A percentile compares a stretch with the other conserved stretches of the same genome.
Conservation (phyloP, 92 coral and sea anemone genomes). For the Nematostella vectensis region DNA sequence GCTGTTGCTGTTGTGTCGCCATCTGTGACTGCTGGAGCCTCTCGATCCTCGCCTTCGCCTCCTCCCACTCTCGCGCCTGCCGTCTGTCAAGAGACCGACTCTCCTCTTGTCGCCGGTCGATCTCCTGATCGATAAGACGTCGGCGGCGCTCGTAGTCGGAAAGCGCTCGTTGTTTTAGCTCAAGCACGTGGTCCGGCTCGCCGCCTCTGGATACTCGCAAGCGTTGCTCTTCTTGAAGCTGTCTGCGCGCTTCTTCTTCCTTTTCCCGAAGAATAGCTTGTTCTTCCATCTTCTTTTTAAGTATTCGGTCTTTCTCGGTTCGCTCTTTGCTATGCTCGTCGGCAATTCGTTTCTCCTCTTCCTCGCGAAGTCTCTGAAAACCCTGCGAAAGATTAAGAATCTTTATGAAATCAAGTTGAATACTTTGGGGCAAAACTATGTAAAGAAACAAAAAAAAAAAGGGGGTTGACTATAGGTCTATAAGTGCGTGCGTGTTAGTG, state of each 20-base stretch:
- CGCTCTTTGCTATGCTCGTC: slow-evolving; percentile 62
- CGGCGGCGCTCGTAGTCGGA: slow-evolving; percentile 76
- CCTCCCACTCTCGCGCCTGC: slow-evolving; percentile 20
- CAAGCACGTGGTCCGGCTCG: slow-evolving; percentile 60
- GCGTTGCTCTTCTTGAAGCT: slow-evolving; percentile 65
- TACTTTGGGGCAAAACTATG: too few species aligned
- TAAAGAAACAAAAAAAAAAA: too few species aligned
- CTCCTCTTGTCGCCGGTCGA: slow-evolving; percentile 50
- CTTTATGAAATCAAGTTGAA: too few species aligned
- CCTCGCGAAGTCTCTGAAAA: slow-evolving; percentile 10
- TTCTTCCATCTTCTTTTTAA: slow-evolving; percentile 57
- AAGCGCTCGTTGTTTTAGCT: slow-evolving; percentile 69
- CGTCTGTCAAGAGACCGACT: slow-evolving; percentile 5
- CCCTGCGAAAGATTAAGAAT: too few species aligned
- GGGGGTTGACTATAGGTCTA: too few species aligned
- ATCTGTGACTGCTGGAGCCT: slow-evolving; percentile 9
- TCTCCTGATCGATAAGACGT: slow-evolving; percentile 65
- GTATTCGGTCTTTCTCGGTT: slow-evolving; percentile 43
- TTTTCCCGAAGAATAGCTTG: slow-evolving; percentile 62
- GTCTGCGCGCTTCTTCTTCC: slow-evolving; percentile 80
- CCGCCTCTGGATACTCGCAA: slow-evolving; percentile 29
- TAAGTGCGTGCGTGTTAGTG: too few species aligned
- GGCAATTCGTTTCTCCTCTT: slow-evolving; percentile 15
- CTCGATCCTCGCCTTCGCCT: slow-evolving; percentile 14
- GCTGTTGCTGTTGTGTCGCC: neutral